Base-by-base conservation (phyloP, 2,113 vertebrate genomes). In the Heloderma charlesbogerti region DNA sequence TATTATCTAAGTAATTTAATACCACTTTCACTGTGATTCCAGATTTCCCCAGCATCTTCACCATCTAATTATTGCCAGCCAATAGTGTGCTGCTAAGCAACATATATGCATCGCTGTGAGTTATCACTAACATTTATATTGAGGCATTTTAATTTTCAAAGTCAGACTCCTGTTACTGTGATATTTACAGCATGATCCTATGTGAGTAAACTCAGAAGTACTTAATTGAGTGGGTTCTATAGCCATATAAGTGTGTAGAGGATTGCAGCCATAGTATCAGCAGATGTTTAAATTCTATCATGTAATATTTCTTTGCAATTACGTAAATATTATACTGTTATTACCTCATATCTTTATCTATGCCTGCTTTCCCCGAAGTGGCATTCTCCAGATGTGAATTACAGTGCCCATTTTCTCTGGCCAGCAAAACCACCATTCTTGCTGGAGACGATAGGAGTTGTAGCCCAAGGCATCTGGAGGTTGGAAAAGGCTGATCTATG, bases 231-330 rank as follows among this genome's bases (percentile, higher is more conserved):
- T 79, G n/a, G 34, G 27, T 85, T 66, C 82, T 67, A 12, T 63
- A 69, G 57, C n/a, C 25, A 86, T 22, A 45, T 40, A 85, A 77
- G 37, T 92, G 92, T 71, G 86, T 86, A 88, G 91, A 92, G 92
- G 94, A 93, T 89, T 86, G 31, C 57, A 79, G 13, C 20, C 37
- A 87, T 54, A 45, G 89, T 92, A 8, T 93, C 80, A 27, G 29
- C 54, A 90, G 90, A 92, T 91, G 82, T 93, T 94, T 96, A 95
- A 95, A 96, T 51, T 40, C 93, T 90, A 94, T 91, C 57, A 85
- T 88, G 93, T 89, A 95, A 96, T n/a, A n/a, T 93, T 6, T 87
- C 94, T 31, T 7, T 92, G 84, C 94, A 94, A 94, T 92, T 94
- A 90, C 93, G 92, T 67, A 92, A 40, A 40, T 9, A 37, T 86